Evolutionary conservation across 2,888 invertebrate species (phyloP), one percentile per base, ranked within the genome.

Genomic region (Rhorus exstirpatorius): DNA sequence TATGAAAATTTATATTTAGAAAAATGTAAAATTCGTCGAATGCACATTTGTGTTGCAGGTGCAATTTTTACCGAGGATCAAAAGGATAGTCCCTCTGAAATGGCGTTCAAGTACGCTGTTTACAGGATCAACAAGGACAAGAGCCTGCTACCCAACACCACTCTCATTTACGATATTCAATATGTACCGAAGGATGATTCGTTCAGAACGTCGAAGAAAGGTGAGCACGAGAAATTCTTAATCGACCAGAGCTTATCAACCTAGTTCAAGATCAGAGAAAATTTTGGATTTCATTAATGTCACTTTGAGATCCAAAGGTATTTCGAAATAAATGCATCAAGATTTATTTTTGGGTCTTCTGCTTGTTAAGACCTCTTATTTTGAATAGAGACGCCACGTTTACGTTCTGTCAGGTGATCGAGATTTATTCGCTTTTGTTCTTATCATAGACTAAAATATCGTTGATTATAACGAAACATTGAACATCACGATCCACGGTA

Each of bases 61-160:
- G 98, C 98, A 53, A 96, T 98, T 86, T 98, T 98, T 93, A 97
- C 97, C 0, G 97, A 98, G 90, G 98, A 98, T 89, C 96, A 97
- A 84, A 96, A 96, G 83, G 97, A 97, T 85, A 97, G 97, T 86
- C 97, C 97, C 84, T 95, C 97, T 0, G 98, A 98, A 93, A 94
- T 98, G 86, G 98, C 98, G 0, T 98, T 99, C 94, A 98, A 98
- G 91, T 98, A 98, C 94, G 98, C 98, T 6, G 97, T 98, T 12
- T 98, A 98, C 93, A 95, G 97, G 86, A 97, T 99, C 90, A 99
- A 99, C 94, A 97, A 97, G 90, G 98, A 98, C 89, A 95, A 96
- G 74, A 95, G 94, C 81, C 94, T 98, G 14, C 94, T 98, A 74
- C 97, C 98, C 0, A 97, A 97, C 89, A 97, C 97, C 0, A 97